These are phyloP conservation scores for Drosophila rufa DNA, from an alignment of 1,140 invertebrate genomes.

Conservation along the genomic window DNA sequence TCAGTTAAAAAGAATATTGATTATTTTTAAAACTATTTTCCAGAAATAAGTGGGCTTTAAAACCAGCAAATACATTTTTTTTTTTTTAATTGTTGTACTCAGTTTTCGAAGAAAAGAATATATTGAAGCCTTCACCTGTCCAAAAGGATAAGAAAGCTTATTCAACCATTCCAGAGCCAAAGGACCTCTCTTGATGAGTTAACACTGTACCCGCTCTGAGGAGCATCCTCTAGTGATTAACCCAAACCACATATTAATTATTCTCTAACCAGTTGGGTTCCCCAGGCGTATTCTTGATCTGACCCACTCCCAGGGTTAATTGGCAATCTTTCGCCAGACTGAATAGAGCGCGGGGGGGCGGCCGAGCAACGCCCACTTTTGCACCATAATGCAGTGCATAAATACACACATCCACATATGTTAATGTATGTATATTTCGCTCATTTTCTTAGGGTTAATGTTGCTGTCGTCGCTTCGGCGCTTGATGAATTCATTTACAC, in stretches of 20 bases:
- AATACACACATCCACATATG: neutral
- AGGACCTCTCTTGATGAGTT: neutral
- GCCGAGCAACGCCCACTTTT: conserved; percentile 27
- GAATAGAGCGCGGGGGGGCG: neutral
- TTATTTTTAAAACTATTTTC: too few relatives aligned
- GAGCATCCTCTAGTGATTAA: conserved; percentile 28
- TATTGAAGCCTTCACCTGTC: too few relatives aligned
- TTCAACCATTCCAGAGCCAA: neutral
- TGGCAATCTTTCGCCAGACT: conserved; percentile 45
- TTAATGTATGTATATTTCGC: neutral
- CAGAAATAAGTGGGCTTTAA: too few relatives aligned
- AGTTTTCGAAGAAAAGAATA: too few relatives aligned
- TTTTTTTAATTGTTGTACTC: too few relatives aligned
- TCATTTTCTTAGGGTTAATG: conserved; percentile 34
- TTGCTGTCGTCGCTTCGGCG: conserved; percentile 30
- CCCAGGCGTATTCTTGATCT: conserved; percentile 32
- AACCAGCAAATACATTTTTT: too few relatives aligned
- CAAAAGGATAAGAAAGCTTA: neutral
- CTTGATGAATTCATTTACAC: conserved; percentile 79
- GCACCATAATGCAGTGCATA: neutral
- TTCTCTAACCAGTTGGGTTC: conserved; percentile 3
- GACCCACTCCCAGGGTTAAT: conserved; percentile 50
- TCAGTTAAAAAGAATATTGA: too few relatives aligned
- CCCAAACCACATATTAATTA: conserved; percentile 20
- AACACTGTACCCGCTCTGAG: neutral